Conservation (phyloP, 2,113 vertebrate species). For the Macaca fascicularis region DNA sequence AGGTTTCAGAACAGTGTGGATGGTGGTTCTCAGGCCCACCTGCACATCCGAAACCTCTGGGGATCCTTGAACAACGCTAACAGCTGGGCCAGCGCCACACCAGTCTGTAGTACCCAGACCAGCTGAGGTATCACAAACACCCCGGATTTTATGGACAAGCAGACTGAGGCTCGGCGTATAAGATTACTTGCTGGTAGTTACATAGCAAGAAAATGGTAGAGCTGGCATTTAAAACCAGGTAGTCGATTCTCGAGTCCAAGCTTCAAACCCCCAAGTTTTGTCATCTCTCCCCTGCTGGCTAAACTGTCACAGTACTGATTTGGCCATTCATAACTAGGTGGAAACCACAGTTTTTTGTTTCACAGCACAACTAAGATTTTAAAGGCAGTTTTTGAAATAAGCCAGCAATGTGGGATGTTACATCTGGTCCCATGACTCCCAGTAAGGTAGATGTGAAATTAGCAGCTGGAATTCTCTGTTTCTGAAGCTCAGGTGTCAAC, state of each 20-base stretch:
- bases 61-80: not conserved
- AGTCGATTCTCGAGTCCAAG: not conserved
- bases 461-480: conserved; percentile 27
- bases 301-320: not conserved
- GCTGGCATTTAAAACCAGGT: not conserved
- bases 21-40: not conserved
- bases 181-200: not conserved
- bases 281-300: not conserved
- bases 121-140: not conserved
- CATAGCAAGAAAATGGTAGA: not conserved
- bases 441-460: not conserved
- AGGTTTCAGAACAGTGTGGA: not conserved
- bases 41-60: not conserved
- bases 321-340: not conserved
- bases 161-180: not conserved
- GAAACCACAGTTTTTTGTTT: not conserved
- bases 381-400: conserved; percentile 37
- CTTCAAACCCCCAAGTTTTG: not conserved
- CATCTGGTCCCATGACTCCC: not conserved
- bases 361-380: not conserved
- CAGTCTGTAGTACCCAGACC: not conserved
- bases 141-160: not conserved
- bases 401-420: not conserved
- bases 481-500: not conserved
- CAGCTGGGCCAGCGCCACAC: rapidly evolving